Evolutionary conservation across 2,888 invertebrate species (phyloP), one percentile per base, ranked within the genome.

Genomic region (Ypsolopha scabrella): DNA sequence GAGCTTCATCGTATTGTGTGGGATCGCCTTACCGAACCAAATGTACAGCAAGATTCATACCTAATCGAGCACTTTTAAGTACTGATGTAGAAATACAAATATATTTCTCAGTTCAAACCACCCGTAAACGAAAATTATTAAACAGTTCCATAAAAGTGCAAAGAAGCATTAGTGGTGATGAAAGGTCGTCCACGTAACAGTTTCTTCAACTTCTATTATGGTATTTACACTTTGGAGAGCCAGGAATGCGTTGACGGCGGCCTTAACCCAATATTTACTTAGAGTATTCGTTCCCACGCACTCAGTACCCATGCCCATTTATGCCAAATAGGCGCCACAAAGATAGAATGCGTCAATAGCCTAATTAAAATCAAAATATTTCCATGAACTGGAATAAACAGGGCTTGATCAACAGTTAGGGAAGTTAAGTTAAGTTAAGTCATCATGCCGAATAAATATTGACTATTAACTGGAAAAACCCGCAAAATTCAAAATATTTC

Each of bases 281-380:
- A 72, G 69, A 65, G 63, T 69, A 63, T 58, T 63, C 64, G 70
- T 81, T 81, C 81, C 76, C 81, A 82, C 80, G 80, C 58, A 41
- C 11, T 49, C 34, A 46, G 46, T 47, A 36, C 37, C 36, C 14
- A 47, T 34, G 46, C 37, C 36, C 47, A 33, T 47, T 36, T 13
- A 13, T 37, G 47, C 47, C 37, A 37, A 37, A 47, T 14, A 47
- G 37, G 47, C 47, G 37, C 47, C 47, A 13, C 8, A 37, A 7
- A 36, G 69, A 80, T 81, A 73, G 70, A 72, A 61, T 67, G 65
- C 69, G 78, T 80, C 78, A 79, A 78, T 53, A 54, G 48, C 24
- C 53, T 3, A 24, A 24, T 24, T 24, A 24, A 4, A 24, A 24
- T 24, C 24, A 24, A 24, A 24, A 24, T 24, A 24, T 24, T 24